Conservation (phyloP, 1,140 invertebrate species). For the Proctacanthus coquilletti region DNA sequence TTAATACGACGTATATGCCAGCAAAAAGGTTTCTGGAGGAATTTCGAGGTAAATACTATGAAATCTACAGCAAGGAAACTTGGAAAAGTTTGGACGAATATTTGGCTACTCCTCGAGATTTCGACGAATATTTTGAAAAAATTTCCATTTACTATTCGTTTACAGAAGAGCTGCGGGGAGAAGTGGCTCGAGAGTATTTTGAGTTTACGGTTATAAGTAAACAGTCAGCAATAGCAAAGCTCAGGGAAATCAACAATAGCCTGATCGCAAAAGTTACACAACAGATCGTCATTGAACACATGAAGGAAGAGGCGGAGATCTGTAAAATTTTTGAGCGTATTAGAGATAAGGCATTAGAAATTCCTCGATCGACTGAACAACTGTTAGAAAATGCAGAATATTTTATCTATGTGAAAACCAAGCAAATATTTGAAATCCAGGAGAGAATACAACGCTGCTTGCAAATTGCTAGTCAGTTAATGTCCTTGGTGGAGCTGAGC, state of each 20-base stretch:
- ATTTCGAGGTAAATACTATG: conserved; percentile 24
- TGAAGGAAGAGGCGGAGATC: conserved; percentile 41
- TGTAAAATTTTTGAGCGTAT: conserved; percentile 46
- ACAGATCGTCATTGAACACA: conserved; percentile 33
- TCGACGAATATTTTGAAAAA: conserved; percentile 39
- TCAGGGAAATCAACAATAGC: conserved; percentile 30
- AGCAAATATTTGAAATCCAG: conserved; percentile 40
- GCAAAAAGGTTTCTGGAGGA: conserved; percentile 24
- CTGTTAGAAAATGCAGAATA: conserved; percentile 51
- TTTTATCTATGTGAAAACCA: conserved; percentile 44
- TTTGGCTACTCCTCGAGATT: conserved; percentile 31
- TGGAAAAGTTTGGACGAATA: conserved; percentile 16
- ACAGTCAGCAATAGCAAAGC: conserved; percentile 29
- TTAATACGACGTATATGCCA: conserved; percentile 23
- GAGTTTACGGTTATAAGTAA: conserved; percentile 35
- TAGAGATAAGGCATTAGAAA: conserved; percentile 37
- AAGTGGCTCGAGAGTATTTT: conserved; percentile 47
- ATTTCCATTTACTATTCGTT: conserved; percentile 42
- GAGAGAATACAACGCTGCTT: conserved; percentile 44
- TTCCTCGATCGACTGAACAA: conserved; percentile 52
- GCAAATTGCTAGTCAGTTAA: conserved; percentile 43
- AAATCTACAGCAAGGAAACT: conserved; percentile 16
- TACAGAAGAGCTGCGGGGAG: conserved; percentile 38
- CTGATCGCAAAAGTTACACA: conserved; percentile 34
- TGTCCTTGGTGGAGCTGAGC: conserved; percentile 49